These are phyloP conservation scores for Heliconius ethilla DNA, from an alignment of 2,888 invertebrate species.

Conservation along the genomic window DNA sequence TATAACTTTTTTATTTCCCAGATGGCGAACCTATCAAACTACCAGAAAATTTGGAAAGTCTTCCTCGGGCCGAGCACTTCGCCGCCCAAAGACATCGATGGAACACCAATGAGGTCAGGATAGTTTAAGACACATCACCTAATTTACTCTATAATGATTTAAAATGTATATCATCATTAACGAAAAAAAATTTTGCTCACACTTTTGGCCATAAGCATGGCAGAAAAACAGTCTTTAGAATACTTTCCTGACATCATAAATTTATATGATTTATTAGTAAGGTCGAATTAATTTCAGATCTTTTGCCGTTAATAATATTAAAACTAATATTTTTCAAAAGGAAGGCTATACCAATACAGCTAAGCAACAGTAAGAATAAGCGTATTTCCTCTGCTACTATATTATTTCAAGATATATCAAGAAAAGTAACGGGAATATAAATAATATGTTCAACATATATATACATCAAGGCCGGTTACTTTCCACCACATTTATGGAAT, in stretches of 20 bases:
- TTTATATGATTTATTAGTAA: background rate
- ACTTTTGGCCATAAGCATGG: too few relatives aligned
- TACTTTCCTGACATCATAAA: background rate
- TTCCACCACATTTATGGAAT: constrained; percentile 25
- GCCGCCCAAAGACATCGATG: constrained; percentile 97
- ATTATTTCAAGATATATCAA: background rate
- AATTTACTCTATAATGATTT: background rate
- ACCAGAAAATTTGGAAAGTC: constrained; percentile 96
- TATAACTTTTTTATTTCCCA: constrained; percentile 57
- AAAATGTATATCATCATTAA: too few relatives aligned
- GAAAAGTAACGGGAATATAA: background rate
- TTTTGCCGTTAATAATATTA: background rate
- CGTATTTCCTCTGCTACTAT: background rate
- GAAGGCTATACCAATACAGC: background rate
- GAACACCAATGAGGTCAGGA: constrained; percentile 98
- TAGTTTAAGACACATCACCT: background rate
- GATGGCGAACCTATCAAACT: constrained; percentile 96
- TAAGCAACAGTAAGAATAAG: background rate
- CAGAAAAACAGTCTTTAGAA: too few relatives aligned
- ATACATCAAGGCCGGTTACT: background rate
- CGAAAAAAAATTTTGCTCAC: too few relatives aligned
- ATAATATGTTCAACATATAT: background rate
- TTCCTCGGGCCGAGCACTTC: constrained; percentile 96
- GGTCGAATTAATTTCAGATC: background rate
- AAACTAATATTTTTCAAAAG: background rate